Percentiles rank a stretch among this genome's conserved stretches.
phyloP scores from a whole-genome alignment of 92 coral and sea anemone species.

The Porites evermanni region DNA sequence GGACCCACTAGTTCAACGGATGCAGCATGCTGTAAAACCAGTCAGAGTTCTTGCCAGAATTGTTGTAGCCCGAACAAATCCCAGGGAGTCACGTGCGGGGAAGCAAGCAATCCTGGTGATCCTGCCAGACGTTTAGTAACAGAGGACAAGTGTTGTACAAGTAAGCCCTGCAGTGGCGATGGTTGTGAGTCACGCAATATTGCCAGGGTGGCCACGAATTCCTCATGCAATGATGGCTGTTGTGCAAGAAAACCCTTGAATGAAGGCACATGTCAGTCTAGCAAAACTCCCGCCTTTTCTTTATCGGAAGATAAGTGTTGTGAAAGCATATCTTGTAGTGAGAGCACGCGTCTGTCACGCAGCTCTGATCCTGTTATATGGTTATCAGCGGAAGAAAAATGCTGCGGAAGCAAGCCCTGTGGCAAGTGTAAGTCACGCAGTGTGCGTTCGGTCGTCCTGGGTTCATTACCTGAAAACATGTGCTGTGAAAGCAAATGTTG shows the following conservation, averaged over 20 bases:
- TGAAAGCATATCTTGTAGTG: not conserved
- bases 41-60: constrained; percentile 2
- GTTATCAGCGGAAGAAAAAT: not conserved
- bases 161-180: not conserved
- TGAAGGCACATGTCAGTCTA: too few relatives aligned
- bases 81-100: not conserved
- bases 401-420: constrained; percentile 5
- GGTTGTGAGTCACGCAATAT: constrained; percentile 16
- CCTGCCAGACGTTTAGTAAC: constrained; percentile 5
- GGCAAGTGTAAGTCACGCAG: not conserved
- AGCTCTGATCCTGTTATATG: not conserved
- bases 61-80: not conserved
- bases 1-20: constrained; percentile 12
- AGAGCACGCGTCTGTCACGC: not conserved
- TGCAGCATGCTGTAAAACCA: constrained; percentile 12
- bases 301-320: not conserved
- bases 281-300: not conserved
- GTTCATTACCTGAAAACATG: not conserved
- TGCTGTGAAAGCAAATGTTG: constrained; percentile 7
- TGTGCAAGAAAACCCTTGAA: constrained; percentile 5
- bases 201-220: not conserved
- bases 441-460: not conserved
- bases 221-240: not conserved
- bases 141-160: not conserved
- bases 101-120: not conserved